A percentile compares a stretch with the other conserved stretches of the same genome.
Evolutionary conservation across 92 coral and sea anemone genomes (phyloP).

Genomic region (Metridium senile): DNA sequence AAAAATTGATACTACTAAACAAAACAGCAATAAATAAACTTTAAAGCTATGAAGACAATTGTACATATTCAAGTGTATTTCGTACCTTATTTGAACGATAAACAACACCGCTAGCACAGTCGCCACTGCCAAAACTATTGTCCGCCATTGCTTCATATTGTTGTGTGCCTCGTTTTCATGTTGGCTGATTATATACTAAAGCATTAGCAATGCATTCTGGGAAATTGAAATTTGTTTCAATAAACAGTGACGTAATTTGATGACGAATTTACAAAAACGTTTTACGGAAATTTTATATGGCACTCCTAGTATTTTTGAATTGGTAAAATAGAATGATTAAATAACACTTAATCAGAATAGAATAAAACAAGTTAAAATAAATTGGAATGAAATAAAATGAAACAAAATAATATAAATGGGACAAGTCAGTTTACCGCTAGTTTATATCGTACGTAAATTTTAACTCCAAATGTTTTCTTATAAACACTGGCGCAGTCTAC

Average conservation of each 20-base stretch:
- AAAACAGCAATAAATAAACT: background rate
- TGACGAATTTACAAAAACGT: too few species aligned
- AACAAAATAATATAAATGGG: too few species aligned
- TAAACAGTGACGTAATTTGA: background rate
- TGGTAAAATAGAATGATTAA: too few species aligned
- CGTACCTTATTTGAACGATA: conserved; percentile 39
- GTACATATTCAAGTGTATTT: background rate
- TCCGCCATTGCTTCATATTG: conserved; percentile 71
- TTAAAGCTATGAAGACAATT: background rate
- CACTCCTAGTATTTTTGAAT: too few species aligned
- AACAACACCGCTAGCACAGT: conserved; percentile 26
- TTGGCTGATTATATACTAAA: background rate
- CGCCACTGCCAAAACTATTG: conserved; percentile 10
- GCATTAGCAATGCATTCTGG: conserved; percentile 21
- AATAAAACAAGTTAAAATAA: too few species aligned
- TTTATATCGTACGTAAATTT: too few species aligned
- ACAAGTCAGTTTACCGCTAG: too few species aligned
- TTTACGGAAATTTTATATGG: too few species aligned
- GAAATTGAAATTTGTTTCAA: background rate
- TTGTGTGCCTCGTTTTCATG: conserved; percentile 51
- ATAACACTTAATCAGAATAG: too few species aligned
- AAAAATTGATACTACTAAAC: background rate
- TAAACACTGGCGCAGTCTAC: too few species aligned
- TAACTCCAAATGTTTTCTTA: too few species aligned
- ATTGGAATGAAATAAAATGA: too few species aligned